Conservation (phyloP, 2,797 vertebrate genomes). For the Anableps anableps region DNA sequence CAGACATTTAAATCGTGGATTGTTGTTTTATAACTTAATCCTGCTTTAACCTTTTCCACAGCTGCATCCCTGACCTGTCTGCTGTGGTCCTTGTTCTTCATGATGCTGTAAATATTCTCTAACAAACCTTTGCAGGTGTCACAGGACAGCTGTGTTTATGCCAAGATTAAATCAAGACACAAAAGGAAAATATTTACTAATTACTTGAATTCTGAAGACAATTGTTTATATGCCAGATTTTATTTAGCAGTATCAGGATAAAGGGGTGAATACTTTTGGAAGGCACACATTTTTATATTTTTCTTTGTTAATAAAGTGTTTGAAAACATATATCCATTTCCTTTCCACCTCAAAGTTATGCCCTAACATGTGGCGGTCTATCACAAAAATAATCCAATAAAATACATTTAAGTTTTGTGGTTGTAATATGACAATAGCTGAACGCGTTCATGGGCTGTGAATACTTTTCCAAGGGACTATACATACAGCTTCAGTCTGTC, state of each 20-base stretch:
- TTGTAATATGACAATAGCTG: too few species aligned
- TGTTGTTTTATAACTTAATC: not conserved
- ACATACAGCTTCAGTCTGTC: too few species aligned
- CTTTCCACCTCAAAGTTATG: not conserved
- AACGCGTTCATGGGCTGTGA: too few species aligned
- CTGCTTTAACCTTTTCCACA: not conserved
- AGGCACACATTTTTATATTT: not conserved
- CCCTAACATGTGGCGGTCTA: not conserved
- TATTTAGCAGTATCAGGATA: not conserved
- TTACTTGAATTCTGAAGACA: not conserved
- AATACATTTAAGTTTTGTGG: too few species aligned
- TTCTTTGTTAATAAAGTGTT: not conserved
- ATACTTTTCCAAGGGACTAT: too few species aligned
- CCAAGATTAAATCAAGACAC: not conserved
- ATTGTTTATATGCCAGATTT: not conserved
- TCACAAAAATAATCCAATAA: not conserved
- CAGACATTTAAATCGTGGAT: not conserved
- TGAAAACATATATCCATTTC: not conserved
- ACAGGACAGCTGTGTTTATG: not conserved
- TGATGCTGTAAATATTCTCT: not conserved
- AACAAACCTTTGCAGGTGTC: not conserved
- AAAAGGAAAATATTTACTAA: not conserved
- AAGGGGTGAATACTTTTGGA: not conserved
- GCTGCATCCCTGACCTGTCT: not conserved
- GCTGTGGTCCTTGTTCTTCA: not conserved